Conservation (phyloP, 2,888 invertebrate genomes). For the Morpho deidamia region DNA sequence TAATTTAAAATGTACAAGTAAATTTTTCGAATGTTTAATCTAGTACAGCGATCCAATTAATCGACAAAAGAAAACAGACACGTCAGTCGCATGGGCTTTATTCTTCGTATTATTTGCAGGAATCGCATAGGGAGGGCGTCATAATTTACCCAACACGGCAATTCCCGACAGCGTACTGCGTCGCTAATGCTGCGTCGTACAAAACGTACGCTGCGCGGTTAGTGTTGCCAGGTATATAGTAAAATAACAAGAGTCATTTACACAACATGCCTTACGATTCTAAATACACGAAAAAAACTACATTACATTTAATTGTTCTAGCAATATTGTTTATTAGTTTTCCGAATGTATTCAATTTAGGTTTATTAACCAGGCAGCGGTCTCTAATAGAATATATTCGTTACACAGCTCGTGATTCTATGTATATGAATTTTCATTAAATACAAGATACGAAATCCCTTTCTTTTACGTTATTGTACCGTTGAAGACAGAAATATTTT, state of each 20-base stretch:
- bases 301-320: too few relatives aligned
- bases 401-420: too few relatives aligned
- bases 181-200: conserved; percentile 52
- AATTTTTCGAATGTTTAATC: conserved; percentile 10
- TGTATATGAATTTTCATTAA: too few relatives aligned
- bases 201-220: conserved; percentile 49
- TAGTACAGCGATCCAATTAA: conserved; percentile 26
- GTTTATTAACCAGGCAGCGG: too few relatives aligned
- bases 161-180: conserved; percentile 70
- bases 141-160: conserved; percentile 69
- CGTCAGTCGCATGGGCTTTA: conserved; percentile 47
- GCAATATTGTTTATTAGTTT: too few relatives aligned
- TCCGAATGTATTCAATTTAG: too few relatives aligned
- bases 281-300: too few relatives aligned
- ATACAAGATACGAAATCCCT: too few relatives aligned
- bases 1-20: not conserved
- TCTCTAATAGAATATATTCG: too few relatives aligned
- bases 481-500: too few relatives aligned
- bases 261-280: too few relatives aligned
- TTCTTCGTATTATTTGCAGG: conserved; percentile 66
- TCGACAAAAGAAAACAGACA: conserved; percentile 39
- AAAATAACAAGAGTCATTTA: conserved; percentile 1
- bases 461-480: too few relatives aligned
- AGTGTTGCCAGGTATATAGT: conserved; percentile 42
- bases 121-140: conserved; percentile 63